Conservation (phyloP, 2,797 vertebrate species). For the Poeciliopsis presidionis region DNA sequence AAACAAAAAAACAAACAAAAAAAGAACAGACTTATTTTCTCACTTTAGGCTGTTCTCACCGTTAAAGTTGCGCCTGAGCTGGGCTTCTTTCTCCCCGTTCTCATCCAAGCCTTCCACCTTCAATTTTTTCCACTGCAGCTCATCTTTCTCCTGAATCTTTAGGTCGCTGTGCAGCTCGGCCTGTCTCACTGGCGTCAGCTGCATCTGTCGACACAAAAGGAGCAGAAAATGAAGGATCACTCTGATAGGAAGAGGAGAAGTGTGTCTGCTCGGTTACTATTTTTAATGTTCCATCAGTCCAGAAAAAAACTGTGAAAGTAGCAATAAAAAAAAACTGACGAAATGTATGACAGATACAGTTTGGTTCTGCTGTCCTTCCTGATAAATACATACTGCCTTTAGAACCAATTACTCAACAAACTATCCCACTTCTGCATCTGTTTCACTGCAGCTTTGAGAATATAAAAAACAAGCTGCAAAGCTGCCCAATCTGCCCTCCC, state of each 20-base stretch:
- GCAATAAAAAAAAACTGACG: background rate
- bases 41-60: conserved; percentile 74
- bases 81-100: conserved; percentile 91
- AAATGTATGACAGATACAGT: background rate
- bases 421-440: background rate
- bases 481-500: background rate
- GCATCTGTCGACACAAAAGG: conserved; percentile 76
- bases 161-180: conserved; percentile 95
- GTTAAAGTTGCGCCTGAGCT: conserved; percentile 86
- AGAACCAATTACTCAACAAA: background rate
- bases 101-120: conserved; percentile 92
- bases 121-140: conserved; percentile 94
- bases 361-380: background rate
- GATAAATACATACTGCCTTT: background rate
- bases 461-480: background rate
- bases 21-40: background rate
- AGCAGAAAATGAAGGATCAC: background rate
- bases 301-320: background rate
- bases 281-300: background rate
- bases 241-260: background rate
- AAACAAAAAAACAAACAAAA: background rate
- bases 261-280: background rate
- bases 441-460: background rate
- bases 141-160: conserved; percentile 95
- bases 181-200: conserved; percentile 86